Percentiles rank a stretch among this genome's conserved stretches.
phyloP scores from a whole-genome alignment of 2,797 vertebrate species.

The Coreius guichenoti region DNA sequence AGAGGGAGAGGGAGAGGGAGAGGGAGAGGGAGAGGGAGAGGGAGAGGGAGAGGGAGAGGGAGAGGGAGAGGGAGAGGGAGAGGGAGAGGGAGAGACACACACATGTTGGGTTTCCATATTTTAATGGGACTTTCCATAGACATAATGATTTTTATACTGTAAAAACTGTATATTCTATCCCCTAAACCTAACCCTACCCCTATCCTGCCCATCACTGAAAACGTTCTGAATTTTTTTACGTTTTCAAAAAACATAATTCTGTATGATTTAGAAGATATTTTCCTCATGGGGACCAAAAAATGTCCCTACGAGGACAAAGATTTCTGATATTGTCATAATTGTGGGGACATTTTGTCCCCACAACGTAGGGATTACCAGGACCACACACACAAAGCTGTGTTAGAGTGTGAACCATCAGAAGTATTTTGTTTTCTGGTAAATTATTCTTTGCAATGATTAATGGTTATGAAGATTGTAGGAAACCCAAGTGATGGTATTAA shows the following conservation, averaged over 20 bases:
- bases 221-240: no score
- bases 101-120: neutral
- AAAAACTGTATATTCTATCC: no score
- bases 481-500: neutral
- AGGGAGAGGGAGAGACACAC: no score
- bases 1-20: neutral
- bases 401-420: slow-evolving; percentile 14
- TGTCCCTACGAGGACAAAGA: neutral
- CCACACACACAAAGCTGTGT: neutral
- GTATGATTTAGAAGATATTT: neutral
- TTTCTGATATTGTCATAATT: neutral
- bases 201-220: neutral
- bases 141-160: no score
- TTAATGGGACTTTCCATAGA: neutral
- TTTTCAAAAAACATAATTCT: neutral
- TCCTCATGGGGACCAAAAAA: no score
- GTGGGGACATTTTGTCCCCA: no score
- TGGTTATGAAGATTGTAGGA: neutral
- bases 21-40: neutral
- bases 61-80: neutral
- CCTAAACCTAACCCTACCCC: neutral
- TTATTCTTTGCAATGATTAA: neutral
- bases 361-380: no score
- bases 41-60: neutral
- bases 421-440: slow-evolving; percentile 16